phyloP scores from a whole-genome alignment of 2,888 invertebrate species.

The Leistus spinibarbis region DNA sequence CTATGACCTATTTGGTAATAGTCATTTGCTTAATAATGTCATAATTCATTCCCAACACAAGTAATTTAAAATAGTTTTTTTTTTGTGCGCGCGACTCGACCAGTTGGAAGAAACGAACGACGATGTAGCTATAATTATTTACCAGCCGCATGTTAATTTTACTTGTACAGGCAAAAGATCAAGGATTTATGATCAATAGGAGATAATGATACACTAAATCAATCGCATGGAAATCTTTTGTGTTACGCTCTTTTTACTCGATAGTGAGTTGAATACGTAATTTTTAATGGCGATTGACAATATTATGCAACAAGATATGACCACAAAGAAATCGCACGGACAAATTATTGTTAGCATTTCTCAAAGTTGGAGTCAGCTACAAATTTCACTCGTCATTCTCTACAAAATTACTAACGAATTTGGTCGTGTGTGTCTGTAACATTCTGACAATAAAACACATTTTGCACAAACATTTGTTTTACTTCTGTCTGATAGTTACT shows the following conservation, averaged over 20 bases:
- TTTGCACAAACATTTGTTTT: too few relatives aligned
- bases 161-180: conserved; percentile 24
- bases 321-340: too few relatives aligned
- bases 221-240: neutral
- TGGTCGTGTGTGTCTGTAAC: too few relatives aligned
- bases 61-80: neutral
- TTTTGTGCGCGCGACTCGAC: conserved; percentile 2
- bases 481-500: too few relatives aligned
- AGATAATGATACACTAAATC: neutral
- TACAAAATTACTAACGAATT: too few relatives aligned
- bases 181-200: conserved; percentile 32
- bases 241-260: neutral
- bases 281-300: neutral
- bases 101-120: conserved; percentile 22
- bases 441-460: too few relatives aligned
- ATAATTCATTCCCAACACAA: conserved; percentile 26
- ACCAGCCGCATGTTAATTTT: conserved; percentile 32
- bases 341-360: too few relatives aligned
- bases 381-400: too few relatives aligned
- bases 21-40: conserved; percentile 37
- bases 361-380: too few relatives aligned
- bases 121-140: conserved; percentile 27
- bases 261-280: neutral
- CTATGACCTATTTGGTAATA: conserved; percentile 29
- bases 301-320: neutral